Evolutionary conservation across 2,113 vertebrate species (phyloP).

Genomic region (Pelodiscus sinensis): DNA sequence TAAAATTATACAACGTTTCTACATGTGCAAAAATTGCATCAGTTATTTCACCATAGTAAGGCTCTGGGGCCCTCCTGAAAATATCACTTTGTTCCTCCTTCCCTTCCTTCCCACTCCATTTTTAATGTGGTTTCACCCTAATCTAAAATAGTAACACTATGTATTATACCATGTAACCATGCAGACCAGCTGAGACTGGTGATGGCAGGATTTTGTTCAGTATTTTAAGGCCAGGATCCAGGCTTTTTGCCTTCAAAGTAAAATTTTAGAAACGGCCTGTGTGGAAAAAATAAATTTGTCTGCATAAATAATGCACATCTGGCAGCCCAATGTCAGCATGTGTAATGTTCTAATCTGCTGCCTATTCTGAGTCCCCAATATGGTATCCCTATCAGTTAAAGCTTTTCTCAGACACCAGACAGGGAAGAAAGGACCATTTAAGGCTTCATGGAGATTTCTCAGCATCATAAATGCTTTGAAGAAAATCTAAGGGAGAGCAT

Average conservation of each 20-base stretch:
- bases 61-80: background rate
- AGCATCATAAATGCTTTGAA: background rate
- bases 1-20: background rate
- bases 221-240: background rate
- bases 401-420: background rate
- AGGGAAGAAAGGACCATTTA: background rate
- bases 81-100: background rate
- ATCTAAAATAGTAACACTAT: background rate
- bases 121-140: background rate
- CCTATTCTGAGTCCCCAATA: conserved; percentile 6
- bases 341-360: background rate
- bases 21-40: background rate
- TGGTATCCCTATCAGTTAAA: background rate
- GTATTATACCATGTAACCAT: background rate
- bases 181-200: background rate
- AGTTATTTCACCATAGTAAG: background rate
- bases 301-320: background rate
- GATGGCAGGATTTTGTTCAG: background rate
- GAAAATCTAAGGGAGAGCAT: background rate
- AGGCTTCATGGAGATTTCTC: background rate
- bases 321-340: background rate
- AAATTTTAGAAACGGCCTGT: background rate
- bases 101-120: background rate
- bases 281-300: background rate
- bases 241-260: background rate